Percentiles rank a stretch among this genome's conserved stretches.
Evolutionary conservation across 2,888 invertebrate genomes (phyloP).

Genomic region (Actias luna): DNA sequence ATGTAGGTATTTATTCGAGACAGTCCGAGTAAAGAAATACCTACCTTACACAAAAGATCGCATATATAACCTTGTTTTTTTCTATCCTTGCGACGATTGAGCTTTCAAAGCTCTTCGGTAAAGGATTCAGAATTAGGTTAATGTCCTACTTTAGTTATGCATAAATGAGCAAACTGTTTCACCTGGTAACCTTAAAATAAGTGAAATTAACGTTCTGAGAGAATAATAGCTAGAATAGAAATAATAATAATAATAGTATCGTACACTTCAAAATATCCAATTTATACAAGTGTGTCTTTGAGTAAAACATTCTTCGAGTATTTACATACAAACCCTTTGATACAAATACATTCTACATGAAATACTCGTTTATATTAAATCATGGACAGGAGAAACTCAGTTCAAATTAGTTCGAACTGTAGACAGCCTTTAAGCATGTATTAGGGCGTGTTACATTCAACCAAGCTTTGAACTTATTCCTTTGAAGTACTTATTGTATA

Average conservation of each 20-base stretch:
- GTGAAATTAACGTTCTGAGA: too few species aligned
- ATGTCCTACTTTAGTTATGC: too few species aligned
- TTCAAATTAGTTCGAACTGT: conserved; percentile 43
- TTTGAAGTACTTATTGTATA: not conserved
- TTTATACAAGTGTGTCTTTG: not conserved
- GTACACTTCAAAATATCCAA: not conserved
- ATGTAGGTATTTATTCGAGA: too few species aligned
- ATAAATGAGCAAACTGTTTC: too few species aligned
- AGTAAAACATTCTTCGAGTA: conserved; percentile 5
- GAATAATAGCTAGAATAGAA: too few species aligned
- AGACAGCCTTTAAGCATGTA: conserved; percentile 42
- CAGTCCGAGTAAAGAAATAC: too few species aligned
- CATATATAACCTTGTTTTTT: too few species aligned
- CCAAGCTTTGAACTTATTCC: not conserved
- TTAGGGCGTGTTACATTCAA: not conserved
- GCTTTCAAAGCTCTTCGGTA: too few species aligned
- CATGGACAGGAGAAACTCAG: conserved; percentile 29
- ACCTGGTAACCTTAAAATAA: too few species aligned
- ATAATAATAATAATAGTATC: not conserved
- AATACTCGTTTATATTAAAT: conserved; percentile 16
- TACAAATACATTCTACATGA: conserved; percentile 4
- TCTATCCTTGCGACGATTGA: too few species aligned
- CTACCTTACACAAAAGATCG: too few species aligned
- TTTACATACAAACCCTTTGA: conserved; percentile 1
- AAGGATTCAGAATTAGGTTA: too few species aligned